A percentile compares a stretch with the other conserved stretches of the same genome.
These are phyloP conservation scores for Palythoa grandis DNA, from an alignment of 92 coral and sea anemone species.

Conservation along the genomic window DNA sequence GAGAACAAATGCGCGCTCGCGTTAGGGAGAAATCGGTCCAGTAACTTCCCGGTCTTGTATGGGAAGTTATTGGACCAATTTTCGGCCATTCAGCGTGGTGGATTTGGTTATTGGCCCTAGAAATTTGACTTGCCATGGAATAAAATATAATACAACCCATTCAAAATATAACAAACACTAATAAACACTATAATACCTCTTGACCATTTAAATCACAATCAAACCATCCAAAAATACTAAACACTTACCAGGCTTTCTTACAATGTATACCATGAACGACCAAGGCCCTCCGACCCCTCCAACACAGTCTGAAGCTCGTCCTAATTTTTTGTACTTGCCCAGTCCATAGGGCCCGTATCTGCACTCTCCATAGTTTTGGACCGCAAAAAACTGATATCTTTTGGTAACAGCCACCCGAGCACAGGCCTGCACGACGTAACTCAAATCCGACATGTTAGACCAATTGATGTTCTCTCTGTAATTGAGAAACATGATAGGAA, in stretches of 20 bases:
- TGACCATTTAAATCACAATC: too few relatives aligned
- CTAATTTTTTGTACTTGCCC: constrained; percentile 58
- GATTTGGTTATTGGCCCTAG: too few relatives aligned
- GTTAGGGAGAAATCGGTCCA: too few relatives aligned
- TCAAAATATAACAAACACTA: too few relatives aligned
- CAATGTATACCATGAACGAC: constrained; percentile 62
- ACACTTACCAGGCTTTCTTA: constrained; percentile 50
- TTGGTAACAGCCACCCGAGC: constrained; percentile 60
- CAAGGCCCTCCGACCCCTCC: constrained; percentile 72
- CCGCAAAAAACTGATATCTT: constrained; percentile 66
- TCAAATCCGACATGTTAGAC: constrained; percentile 65
- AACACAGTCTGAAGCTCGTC: constrained; percentile 56
- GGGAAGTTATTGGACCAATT: too few relatives aligned
- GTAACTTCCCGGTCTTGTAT: too few relatives aligned
- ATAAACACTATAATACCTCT: too few relatives aligned
- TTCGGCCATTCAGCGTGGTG: too few relatives aligned
- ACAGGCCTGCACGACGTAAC: constrained; percentile 75
- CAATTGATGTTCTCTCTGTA: constrained; percentile 63
- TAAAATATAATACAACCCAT: too few relatives aligned
- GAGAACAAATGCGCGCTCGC: too few relatives aligned
- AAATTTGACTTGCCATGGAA: too few relatives aligned
- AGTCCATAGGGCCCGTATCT: constrained; percentile 65
- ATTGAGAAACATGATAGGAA: constrained; percentile 61
- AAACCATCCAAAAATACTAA: neutral
- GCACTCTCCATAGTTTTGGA: constrained; percentile 73